Evolutionary conservation across 1,140 invertebrate genomes (phyloP).

Genomic region (Caenorhabditis tropicalis): DNA sequence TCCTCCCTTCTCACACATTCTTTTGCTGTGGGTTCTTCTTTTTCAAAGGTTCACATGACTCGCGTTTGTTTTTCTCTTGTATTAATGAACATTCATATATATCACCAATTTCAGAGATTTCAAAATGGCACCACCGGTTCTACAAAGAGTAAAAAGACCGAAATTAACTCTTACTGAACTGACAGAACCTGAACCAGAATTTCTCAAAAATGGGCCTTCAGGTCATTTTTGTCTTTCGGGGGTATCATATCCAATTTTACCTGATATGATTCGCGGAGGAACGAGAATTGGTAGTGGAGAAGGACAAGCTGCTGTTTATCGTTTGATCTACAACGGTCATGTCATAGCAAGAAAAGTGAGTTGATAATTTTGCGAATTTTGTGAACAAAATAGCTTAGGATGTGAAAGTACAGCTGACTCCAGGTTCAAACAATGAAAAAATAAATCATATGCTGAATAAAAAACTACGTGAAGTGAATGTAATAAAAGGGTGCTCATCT

Average conservation of each 20-base stretch:
- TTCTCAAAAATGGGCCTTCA: neutral
- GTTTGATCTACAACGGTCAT: neutral
- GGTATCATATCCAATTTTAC: neutral
- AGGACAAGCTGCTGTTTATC: neutral
- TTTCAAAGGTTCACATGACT: no score
- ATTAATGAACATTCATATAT: no score
- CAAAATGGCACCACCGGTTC: neutral
- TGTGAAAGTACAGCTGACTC: neutral
- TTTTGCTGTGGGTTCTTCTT: neutral
- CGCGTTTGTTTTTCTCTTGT: no score
- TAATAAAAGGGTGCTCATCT: constrained; percentile 2
- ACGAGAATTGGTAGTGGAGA: neutral
- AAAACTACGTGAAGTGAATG: constrained; percentile 6
- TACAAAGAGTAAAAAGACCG: neutral
- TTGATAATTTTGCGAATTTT: neutral
- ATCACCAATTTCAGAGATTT: no score
- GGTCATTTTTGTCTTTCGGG: neutral
- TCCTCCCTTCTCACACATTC: neutral
- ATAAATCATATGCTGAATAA: neutral
- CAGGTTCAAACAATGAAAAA: neutral
- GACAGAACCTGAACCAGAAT: neutral
- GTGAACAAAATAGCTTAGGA: neutral
- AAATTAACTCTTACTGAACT: neutral
- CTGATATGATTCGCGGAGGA: neutral
- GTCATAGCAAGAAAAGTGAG: constrained; percentile 20